Conservation (phyloP, 2,113 vertebrate genomes). For the Thinocorus orbignyianus region DNA sequence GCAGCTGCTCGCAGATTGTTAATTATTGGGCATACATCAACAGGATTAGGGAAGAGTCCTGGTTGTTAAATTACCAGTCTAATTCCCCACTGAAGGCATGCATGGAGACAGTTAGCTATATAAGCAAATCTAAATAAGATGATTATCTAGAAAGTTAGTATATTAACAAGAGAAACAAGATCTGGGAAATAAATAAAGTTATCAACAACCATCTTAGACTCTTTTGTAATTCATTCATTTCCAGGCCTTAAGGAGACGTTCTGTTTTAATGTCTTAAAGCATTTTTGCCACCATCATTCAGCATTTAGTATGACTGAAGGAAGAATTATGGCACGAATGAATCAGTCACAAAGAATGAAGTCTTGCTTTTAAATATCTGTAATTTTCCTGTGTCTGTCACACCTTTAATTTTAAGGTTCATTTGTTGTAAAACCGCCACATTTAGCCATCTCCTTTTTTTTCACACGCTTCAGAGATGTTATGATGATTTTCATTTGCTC, state of each 20-base stretch:
- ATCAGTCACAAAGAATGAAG: neutral
- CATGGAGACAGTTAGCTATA: conserved; percentile 1
- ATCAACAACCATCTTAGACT: neutral
- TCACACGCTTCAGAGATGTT: neutral
- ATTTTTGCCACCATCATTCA: neutral
- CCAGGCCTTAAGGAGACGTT: neutral
- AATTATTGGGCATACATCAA: conserved; percentile 50
- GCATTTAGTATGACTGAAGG: neutral
- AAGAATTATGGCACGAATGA: neutral
- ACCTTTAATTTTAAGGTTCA: neutral
- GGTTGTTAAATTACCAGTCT: conserved; percentile 21
- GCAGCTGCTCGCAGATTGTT: conserved; percentile 43
- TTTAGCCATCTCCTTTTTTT: neutral
- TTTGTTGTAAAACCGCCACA: neutral
- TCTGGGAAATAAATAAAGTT: neutral
- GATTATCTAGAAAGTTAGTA: neutral
- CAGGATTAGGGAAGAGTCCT: conserved; percentile 19
- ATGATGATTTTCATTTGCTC: neutral
- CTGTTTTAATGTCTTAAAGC: neutral
- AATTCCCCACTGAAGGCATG: conserved; percentile 34
- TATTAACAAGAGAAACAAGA: neutral
- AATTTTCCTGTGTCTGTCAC: neutral
- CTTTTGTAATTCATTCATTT: neutral
- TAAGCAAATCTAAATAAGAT: conserved; percentile 48
- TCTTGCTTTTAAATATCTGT: neutral